Conservation (phyloP, 2,113 vertebrate genomes). For the Salvelinus alpinus region DNA sequence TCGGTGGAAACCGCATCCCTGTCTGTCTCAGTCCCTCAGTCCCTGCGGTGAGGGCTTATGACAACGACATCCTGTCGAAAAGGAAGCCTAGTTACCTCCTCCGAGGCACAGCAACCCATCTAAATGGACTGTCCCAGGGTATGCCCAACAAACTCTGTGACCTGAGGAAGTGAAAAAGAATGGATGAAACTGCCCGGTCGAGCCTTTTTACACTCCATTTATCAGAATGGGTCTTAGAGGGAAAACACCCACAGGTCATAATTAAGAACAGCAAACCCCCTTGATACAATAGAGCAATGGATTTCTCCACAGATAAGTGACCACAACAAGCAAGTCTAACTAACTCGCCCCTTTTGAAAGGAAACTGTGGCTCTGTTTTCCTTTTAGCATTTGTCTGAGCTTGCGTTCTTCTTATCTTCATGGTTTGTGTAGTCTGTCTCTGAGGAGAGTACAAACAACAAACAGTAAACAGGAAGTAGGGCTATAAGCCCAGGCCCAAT, state of each 20-base stretch:
- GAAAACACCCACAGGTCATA: conserved; percentile 1
- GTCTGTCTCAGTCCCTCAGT: no score
- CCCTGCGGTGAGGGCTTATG: no score
- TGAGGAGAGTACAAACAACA: background rate
- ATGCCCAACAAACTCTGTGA: background rate
- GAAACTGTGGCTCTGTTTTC: background rate
- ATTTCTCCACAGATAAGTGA: background rate
- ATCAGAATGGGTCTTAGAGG: background rate
- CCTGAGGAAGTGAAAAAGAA: conserved; percentile 1
- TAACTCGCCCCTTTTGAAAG: background rate
- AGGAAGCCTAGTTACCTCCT: background rate
- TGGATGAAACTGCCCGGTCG: background rate
- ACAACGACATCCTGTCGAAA: background rate
- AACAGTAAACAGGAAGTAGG: background rate
- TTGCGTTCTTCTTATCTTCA: conserved; percentile 8
- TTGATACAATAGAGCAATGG: background rate
- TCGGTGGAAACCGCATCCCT: no score
- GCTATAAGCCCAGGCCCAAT: background rate
- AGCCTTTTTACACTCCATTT: conserved; percentile 1
- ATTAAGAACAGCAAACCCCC: background rate
- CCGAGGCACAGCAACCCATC: background rate
- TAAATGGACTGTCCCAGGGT: background rate
- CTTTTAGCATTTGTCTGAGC: background rate
- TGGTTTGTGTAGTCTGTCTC: background rate
- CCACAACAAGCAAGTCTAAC: background rate